Percentiles rank a stretch among this genome's conserved stretches.
Conservation (phyloP, 2,888 invertebrate genomes). For the Anarsia innoxiella region DNA sequence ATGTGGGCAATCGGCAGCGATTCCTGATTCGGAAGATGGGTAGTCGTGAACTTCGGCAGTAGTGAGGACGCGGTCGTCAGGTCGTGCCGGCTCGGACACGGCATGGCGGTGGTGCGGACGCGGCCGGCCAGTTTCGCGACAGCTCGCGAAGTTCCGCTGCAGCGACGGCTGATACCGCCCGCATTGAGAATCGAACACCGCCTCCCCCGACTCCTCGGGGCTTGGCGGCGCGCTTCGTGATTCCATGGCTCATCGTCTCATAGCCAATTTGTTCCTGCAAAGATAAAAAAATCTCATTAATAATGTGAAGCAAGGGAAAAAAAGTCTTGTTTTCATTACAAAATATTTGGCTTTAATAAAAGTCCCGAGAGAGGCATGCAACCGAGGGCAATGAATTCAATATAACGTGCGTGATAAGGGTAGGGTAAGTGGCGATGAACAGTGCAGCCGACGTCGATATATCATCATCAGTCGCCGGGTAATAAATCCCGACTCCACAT, state of each 20-base stretch:
- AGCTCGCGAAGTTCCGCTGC: constrained; percentile 63
- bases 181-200: constrained; percentile 84
- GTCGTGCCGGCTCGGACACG: constrained; percentile 60
- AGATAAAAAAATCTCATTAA: constrained; percentile 28
- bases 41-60: constrained; percentile 71
- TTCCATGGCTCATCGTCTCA: constrained; percentile 74
- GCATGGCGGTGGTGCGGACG: constrained; percentile 63
- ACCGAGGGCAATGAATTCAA: constrained; percentile 68
- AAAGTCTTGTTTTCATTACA: constrained; percentile 21
- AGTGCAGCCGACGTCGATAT: constrained; percentile 68
- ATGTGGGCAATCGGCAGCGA: constrained; percentile 68
- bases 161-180: constrained; percentile 79
- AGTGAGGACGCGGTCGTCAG: constrained; percentile 65
- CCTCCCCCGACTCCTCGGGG: constrained; percentile 74
- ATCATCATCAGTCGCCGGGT: constrained; percentile 70
- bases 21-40: constrained; percentile 72
- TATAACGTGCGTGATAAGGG: constrained; percentile 70
- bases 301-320: constrained; percentile 1
- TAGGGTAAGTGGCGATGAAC: constrained; percentile 72
- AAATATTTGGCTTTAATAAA: constrained; percentile 45
- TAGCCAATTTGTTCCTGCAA: constrained; percentile 56
- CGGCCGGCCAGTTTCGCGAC: constrained; percentile 55
- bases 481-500: constrained; percentile 59
- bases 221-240: constrained; percentile 75
- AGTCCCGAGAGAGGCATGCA: constrained; percentile 32